phyloP scores from a whole-genome alignment of 2,797 vertebrate species.

The Muscicapa striata region DNA sequence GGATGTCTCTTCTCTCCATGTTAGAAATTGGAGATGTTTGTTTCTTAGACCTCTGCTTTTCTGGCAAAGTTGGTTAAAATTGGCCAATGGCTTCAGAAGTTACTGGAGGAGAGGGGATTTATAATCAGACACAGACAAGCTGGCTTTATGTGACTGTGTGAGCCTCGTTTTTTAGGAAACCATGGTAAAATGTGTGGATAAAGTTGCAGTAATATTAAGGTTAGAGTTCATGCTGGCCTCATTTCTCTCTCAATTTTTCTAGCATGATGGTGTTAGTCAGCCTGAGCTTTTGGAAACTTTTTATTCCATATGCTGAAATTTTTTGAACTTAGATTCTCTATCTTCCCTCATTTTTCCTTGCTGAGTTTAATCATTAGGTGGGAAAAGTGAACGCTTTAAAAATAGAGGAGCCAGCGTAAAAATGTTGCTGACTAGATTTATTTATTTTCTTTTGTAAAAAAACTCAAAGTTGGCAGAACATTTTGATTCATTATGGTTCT shows the following conservation, averaged over 20 bases:
- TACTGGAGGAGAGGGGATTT: slow-evolving; percentile 62
- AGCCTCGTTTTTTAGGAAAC: slow-evolving; percentile 53
- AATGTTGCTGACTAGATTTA: background rate
- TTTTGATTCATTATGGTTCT: slow-evolving; percentile 14
- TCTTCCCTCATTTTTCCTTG: slow-evolving; percentile 6
- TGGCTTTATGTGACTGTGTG: slow-evolving; percentile 36
- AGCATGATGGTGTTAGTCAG: background rate
- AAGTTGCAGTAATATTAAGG: slow-evolving; percentile 63
- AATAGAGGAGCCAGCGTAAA: background rate
- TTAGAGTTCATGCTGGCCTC: slow-evolving; percentile 53
- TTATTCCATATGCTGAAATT: background rate
- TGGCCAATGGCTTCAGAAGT: slow-evolving; percentile 37
- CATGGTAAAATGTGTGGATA: slow-evolving; percentile 48
- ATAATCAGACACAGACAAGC: slow-evolving; percentile 60
- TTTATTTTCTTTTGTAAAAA: background rate
- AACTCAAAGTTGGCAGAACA: background rate
- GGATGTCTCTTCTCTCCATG: background rate
- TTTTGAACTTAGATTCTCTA: background rate
- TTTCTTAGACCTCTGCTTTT: slow-evolving; percentile 18
- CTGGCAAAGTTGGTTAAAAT: slow-evolving; percentile 39
- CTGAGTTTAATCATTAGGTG: background rate
- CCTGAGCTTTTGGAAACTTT: slow-evolving; percentile 15
- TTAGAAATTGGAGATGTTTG: background rate
- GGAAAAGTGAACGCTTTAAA: slow-evolving; percentile 14
- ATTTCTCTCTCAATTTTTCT: slow-evolving; percentile 44